Evolutionary conservation across 2,797 vertebrate genomes (phyloP).

Genomic region (Podargus strigoides): DNA sequence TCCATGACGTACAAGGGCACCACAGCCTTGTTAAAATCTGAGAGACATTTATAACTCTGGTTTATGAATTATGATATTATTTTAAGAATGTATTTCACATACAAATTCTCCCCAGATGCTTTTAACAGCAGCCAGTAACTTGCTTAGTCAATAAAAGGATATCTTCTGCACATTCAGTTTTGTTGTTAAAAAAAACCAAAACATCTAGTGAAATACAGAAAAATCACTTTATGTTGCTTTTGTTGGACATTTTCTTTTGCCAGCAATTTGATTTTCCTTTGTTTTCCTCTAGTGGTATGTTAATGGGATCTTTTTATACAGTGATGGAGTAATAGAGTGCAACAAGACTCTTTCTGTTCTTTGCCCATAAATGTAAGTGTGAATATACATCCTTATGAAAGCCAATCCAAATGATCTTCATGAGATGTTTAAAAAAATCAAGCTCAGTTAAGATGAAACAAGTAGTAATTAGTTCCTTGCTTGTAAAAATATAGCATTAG

Average conservation of each 20-base stretch:
- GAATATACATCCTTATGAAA: neutral
- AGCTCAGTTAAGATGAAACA: neutral
- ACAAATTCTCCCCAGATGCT: neutral
- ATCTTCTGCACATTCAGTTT: neutral
- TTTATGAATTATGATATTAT: neutral
- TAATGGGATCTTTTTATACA: neutral
- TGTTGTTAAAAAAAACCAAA: neutral
- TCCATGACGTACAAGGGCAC: neutral
- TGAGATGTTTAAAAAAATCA: neutral
- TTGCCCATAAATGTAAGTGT: neutral
- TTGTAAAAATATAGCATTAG: neutral
- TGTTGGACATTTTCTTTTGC: neutral
- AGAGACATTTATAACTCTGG: neutral
- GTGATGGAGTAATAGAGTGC: neutral
- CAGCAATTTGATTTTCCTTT: conserved; percentile 7
- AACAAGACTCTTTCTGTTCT: neutral
- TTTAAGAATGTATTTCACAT: neutral
- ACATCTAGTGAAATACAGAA: neutral
- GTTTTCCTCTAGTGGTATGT: conserved; percentile 1
- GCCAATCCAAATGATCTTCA: neutral
- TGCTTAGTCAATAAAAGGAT: neutral
- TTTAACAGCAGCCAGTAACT: conserved; percentile 11
- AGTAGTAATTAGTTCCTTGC: neutral
- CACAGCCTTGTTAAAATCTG: neutral
- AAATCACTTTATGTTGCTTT: neutral